phyloP scores from a whole-genome alignment of 2,113 vertebrate species.

The Eurystomus gularis region DNA sequence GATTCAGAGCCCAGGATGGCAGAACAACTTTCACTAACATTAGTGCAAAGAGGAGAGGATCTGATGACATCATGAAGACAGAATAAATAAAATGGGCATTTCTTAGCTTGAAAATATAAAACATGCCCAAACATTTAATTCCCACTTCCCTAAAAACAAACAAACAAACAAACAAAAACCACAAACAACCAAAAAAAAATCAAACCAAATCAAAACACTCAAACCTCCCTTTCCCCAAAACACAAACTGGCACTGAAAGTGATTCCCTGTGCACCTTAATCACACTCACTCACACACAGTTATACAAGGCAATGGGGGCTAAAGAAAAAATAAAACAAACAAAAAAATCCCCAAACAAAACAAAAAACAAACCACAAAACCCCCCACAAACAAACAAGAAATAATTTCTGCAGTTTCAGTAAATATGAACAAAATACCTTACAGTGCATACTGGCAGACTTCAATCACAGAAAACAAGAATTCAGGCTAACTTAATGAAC shows the following conservation, averaged over 20 bases:
- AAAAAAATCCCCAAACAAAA: neutral
- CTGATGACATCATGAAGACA: neutral
- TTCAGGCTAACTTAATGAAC: neutral
- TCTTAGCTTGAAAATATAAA: neutral
- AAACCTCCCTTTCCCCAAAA: neutral
- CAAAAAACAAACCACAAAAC: too few relatives aligned
- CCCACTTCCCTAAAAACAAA: neutral
- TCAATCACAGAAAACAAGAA: neutral
- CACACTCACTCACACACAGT: too few relatives aligned
- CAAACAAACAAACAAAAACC: neutral
- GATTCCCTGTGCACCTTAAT: neutral
- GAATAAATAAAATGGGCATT: neutral
- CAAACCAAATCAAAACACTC: too few relatives aligned
- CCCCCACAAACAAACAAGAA: too few relatives aligned
- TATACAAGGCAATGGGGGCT: neutral
- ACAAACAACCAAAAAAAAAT: too few relatives aligned
- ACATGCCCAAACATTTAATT: neutral
- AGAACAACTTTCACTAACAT: neutral
- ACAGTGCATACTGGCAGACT: neutral
- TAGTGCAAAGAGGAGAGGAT: neutral
- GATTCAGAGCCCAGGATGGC: neutral
- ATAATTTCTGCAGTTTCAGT: neutral
- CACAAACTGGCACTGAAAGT: neutral
- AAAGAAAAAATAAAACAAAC: neutral
- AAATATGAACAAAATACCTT: neutral